These are phyloP conservation scores for Chlamydotis undulata DNA, from an alignment of 2,113 vertebrate genomes.

Conservation along the genomic window DNA sequence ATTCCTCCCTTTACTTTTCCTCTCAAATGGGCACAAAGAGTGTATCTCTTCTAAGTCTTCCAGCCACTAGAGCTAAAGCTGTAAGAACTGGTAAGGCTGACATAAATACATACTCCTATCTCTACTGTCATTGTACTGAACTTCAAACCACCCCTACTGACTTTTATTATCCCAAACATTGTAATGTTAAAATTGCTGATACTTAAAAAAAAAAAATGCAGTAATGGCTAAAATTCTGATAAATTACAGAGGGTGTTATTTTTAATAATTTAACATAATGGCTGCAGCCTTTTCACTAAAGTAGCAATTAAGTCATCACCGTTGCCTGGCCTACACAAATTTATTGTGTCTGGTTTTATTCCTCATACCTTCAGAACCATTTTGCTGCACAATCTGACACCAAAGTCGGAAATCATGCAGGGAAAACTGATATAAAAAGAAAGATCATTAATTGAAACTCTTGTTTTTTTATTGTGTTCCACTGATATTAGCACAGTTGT, in stretches of 20 bases:
- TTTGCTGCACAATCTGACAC: constrained; percentile 57
- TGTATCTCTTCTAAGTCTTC: background rate
- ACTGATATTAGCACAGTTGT: constrained; percentile 49
- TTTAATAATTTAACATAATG: constrained; percentile 75
- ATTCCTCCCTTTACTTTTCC: background rate
- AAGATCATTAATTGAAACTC: constrained; percentile 63
- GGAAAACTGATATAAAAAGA: constrained; percentile 47
- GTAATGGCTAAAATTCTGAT: constrained; percentile 63
- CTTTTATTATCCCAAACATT: constrained; percentile 35
- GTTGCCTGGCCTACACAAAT: constrained; percentile 58
- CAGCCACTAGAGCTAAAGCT: background rate
- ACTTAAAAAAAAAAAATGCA: background rate
- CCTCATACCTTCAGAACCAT: constrained; percentile 48
- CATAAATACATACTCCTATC: background rate
- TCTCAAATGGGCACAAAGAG: background rate
- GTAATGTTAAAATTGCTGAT: constrained; percentile 37
- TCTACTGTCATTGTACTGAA: background rate
- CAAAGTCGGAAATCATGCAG: constrained; percentile 58
- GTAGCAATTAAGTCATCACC: constrained; percentile 75
- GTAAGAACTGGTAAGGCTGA: background rate
- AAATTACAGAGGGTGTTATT: constrained; percentile 65
- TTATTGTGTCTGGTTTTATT: constrained; percentile 65
- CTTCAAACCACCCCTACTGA: constrained; percentile 34
- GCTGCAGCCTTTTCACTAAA: constrained; percentile 66
- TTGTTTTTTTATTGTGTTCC: constrained; percentile 45